Conservation (phyloP, 1,140 invertebrate genomes). For the Sminthurides bifidus region DNA sequence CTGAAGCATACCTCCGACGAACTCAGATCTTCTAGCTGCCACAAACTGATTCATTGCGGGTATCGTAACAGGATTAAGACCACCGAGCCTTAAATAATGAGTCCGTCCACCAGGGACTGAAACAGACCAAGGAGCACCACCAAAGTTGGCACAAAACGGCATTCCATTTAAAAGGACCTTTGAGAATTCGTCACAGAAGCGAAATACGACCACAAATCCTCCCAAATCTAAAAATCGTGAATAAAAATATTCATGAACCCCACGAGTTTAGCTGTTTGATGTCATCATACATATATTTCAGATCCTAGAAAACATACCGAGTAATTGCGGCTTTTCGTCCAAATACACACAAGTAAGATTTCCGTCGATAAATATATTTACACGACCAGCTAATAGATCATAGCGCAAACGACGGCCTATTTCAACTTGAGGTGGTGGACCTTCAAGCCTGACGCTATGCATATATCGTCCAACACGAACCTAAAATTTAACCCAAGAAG, state of each 20-base stretch:
- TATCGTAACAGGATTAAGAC: conserved; percentile 57
- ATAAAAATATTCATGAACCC: too few relatives aligned
- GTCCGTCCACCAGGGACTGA: conserved; percentile 57
- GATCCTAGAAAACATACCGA: too few relatives aligned
- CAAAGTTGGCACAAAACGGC: conserved; percentile 68
- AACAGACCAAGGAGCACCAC: conserved; percentile 72
- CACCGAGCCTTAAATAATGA: conserved; percentile 70
- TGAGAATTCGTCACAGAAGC: conserved; percentile 62
- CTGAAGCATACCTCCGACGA: too few relatives aligned
- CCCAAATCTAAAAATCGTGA: conserved; percentile 58
- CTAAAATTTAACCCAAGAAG: too few relatives aligned
- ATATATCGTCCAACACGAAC: too few relatives aligned
- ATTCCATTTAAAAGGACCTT: conserved; percentile 71
- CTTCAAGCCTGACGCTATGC: conserved; percentile 64
- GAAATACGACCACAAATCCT: conserved; percentile 57
- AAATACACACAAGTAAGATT: conserved; percentile 66
- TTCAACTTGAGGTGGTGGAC: conserved; percentile 61
- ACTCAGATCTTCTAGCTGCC: not conserved
- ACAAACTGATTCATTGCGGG: conserved; percentile 7
- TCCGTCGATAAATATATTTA: conserved; percentile 69
- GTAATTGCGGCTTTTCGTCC: conserved; percentile 67
- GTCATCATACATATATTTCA: too few relatives aligned
- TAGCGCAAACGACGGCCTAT: conserved; percentile 45
- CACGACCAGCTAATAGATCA: conserved; percentile 67
- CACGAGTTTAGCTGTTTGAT: too few relatives aligned